Evolutionary conservation across 2,113 vertebrate genomes (phyloP).

Genomic region (Ameiurus melas): DNA sequence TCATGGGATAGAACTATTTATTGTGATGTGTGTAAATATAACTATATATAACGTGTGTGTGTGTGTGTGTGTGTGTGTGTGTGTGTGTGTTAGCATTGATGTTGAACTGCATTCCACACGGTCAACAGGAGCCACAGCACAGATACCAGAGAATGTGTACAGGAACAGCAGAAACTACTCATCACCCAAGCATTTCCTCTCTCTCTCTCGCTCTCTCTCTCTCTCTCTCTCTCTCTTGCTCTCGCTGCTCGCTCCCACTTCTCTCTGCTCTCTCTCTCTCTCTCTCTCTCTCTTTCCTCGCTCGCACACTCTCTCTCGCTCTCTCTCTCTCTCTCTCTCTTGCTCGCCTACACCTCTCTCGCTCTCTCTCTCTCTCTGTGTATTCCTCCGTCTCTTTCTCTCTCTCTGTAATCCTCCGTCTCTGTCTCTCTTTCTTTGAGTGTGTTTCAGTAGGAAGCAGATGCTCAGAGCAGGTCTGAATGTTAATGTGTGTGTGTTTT

Average conservation of each 20-base stretch:
- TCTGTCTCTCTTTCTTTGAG: background rate
- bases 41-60: too few relatives aligned
- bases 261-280: background rate
- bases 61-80: constrained; percentile 28
- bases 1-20: too few relatives aligned
- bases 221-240: background rate
- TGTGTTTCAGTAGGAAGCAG: background rate
- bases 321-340: too few relatives aligned
- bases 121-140: constrained; percentile 13
- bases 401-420: too few relatives aligned
- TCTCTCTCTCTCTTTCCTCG: background rate
- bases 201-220: constrained; percentile 7
- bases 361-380: too few relatives aligned
- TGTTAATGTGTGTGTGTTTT: background rate
- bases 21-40: too few relatives aligned
- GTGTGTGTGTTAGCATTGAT: constrained; percentile 16
- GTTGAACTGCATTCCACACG: constrained; percentile 34
- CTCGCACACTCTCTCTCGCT: background rate
- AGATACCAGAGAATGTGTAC: constrained; percentile 21
- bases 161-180: constrained; percentile 32
- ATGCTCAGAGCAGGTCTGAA: background rate
- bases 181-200: constrained; percentile 50
- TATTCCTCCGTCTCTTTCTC: too few relatives aligned
- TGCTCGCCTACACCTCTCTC: background rate
- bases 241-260: too few relatives aligned